phyloP scores from a whole-genome alignment of 37 sponge, comb jelly and placozoan species.

The Haliclona indistincta region DNA sequence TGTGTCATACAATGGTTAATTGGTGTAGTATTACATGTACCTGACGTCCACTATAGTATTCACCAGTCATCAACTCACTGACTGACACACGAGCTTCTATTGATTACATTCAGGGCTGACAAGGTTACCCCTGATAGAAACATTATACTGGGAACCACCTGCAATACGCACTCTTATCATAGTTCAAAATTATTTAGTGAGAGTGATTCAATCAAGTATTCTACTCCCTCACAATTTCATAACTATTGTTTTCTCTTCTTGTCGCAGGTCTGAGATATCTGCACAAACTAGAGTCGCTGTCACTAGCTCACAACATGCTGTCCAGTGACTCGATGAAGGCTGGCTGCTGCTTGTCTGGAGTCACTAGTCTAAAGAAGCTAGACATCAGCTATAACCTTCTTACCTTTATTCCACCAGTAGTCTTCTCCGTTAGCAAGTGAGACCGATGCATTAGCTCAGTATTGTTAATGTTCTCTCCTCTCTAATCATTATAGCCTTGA shows the following conservation, averaged over 20 bases:
- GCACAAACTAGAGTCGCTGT: constrained; percentile 23
- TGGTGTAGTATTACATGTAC: too few relatives aligned
- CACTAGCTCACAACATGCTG: constrained; percentile 50
- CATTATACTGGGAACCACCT: too few relatives aligned
- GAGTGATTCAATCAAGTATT: too few relatives aligned
- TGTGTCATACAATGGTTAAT: too few relatives aligned
- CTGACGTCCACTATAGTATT: too few relatives aligned
- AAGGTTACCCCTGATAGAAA: too few relatives aligned
- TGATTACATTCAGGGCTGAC: too few relatives aligned
- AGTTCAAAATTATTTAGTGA: too few relatives aligned
- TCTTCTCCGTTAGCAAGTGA: constrained; percentile 22
- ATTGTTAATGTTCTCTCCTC: neutral
- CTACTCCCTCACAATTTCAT: neutral
- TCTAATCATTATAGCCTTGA: constrained; percentile 20
- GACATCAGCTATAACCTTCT: constrained; percentile 48
- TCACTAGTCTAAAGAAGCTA: constrained; percentile 29
- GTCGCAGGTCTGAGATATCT: constrained; percentile 19
- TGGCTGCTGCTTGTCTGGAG: neutral
- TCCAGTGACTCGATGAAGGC: constrained; percentile 1
- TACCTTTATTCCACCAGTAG: constrained; percentile 8
- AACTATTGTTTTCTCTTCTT: neutral
- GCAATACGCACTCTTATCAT: too few relatives aligned
- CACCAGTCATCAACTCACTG: too few relatives aligned
- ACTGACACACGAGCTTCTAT: neutral
- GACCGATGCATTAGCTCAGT: neutral